phyloP scores from a whole-genome alignment of 2,797 vertebrate species.

The Huso huso region DNA sequence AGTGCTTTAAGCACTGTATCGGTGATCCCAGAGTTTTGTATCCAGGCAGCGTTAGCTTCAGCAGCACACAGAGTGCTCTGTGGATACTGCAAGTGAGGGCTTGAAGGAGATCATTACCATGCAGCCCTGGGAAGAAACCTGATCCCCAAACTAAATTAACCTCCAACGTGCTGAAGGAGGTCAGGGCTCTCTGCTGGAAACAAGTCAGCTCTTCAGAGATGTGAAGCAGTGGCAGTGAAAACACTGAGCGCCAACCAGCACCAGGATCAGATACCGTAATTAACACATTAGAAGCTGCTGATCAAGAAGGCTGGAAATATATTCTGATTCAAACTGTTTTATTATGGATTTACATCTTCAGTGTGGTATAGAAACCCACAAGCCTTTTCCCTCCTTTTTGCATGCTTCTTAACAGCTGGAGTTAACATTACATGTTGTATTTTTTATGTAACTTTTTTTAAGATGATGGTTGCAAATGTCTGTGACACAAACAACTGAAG shows the following conservation, averaged over 20 bases:
- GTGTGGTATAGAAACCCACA: too few relatives aligned
- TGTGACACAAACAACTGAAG: too few relatives aligned
- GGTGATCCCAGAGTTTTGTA: neutral
- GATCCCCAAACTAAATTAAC: constrained; percentile 64
- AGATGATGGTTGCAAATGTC: too few relatives aligned
- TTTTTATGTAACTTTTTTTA: too few relatives aligned
- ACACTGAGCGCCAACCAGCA: constrained; percentile 21
- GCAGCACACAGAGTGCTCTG: constrained; percentile 35
- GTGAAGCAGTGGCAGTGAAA: constrained; percentile 29
- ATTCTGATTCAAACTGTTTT: neutral
- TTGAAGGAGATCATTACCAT: constrained; percentile 46
- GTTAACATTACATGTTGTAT: too few relatives aligned
- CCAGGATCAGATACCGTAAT: constrained; percentile 30
- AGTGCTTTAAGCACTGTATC: neutral
- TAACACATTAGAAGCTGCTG: constrained; percentile 22
- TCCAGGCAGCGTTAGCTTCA: constrained; percentile 23
- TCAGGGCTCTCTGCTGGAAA: constrained; percentile 34
- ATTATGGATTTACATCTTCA: neutral
- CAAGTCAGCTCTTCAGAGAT: constrained; percentile 43
- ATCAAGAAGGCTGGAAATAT: neutral
- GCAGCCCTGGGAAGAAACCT: constrained; percentile 53
- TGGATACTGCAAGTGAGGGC: constrained; percentile 41
- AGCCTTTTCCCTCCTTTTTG: too few relatives aligned
- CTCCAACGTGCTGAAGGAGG: constrained; percentile 51
- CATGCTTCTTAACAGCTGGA: too few relatives aligned